Evolutionary conservation across 2,888 invertebrate species (phyloP), one percentile per base, ranked within the genome.

Genomic region (Acleris holmiana): DNA sequence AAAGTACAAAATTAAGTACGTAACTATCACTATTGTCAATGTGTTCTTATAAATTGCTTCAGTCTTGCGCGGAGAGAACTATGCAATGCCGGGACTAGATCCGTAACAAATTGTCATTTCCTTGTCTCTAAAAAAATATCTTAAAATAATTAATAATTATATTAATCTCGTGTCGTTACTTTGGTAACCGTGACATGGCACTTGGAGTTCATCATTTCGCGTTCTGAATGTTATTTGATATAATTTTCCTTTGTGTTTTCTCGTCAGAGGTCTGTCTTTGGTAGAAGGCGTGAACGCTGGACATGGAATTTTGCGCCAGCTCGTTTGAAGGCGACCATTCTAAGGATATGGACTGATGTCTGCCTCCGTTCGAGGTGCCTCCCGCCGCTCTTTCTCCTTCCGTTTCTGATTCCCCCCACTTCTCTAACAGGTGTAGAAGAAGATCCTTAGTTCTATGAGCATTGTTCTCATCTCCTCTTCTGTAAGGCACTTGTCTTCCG

Each of bases 271-370:
- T 93, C 80, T 94, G 94, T 68, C 94, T 87, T 86, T 96, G 95
- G 83, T 96, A 97, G 89, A 96, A 97, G 62, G 95, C 95, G 72
- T 97, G 96, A 50, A 97, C 93, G 62, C 97, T 96, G 73, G 95
- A 96, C 93, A 97, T 96, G 8, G 97, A 96, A 73, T 94, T 94
- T 77, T 96, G 95, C 44, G 96, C 96, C 57, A 97, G 88, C 68
- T 94, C 94, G 72, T 96, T 95, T 21, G 94, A 94, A 10, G 95
- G 94, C 25, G 95, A 95, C 95, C 95, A 96, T 75, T 96, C 96
- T 57, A 95, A 88, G 29, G 96, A 96, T 71, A 97, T 94, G 18
- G 96, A 96, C 75, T 96, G 95, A 72, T 96, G 95, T 63, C 90
- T 76, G 4, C 88, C 89, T 10, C 85, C 84, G 55, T 85, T 91